phyloP scores from a whole-genome alignment of 2,113 vertebrate genomes.

The Copsychus sechellarum region DNA sequence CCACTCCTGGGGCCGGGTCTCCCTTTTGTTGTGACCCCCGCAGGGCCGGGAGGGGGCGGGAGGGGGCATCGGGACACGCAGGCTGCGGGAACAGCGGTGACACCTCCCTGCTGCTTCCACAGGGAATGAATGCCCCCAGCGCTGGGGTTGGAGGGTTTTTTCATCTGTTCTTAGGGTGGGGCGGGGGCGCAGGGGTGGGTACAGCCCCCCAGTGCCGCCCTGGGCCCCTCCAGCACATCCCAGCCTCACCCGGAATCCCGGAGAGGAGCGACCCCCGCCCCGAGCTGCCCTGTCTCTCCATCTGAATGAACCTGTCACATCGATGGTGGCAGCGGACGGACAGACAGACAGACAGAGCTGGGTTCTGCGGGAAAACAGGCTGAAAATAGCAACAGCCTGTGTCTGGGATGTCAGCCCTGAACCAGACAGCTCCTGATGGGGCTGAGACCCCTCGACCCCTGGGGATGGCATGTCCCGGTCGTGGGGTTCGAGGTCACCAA shows the following conservation, averaged over 20 bases:
- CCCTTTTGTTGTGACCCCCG: not conserved
- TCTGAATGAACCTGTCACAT: not conserved
- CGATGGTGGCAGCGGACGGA: not conserved
- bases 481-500: not conserved
- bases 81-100: not conserved
- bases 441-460: not conserved
- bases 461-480: accelerated
- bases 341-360: not conserved
- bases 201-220: not conserved
- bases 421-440: not conserved
- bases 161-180: not conserved
- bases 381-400: not conserved
- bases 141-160: not conserved
- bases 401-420: not conserved
- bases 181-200: not conserved
- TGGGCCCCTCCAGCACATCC: accelerated
- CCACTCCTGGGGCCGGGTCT: not conserved
- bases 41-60: not conserved
- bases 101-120: not conserved
- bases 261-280: not conserved
- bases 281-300: not conserved
- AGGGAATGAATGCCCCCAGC: not conserved
- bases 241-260: not conserved
- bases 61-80: not conserved
- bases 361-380: not conserved